Evolutionary conservation across 2,113 vertebrate genomes (phyloP).

Genomic region (Gracilinanus agilis): DNA sequence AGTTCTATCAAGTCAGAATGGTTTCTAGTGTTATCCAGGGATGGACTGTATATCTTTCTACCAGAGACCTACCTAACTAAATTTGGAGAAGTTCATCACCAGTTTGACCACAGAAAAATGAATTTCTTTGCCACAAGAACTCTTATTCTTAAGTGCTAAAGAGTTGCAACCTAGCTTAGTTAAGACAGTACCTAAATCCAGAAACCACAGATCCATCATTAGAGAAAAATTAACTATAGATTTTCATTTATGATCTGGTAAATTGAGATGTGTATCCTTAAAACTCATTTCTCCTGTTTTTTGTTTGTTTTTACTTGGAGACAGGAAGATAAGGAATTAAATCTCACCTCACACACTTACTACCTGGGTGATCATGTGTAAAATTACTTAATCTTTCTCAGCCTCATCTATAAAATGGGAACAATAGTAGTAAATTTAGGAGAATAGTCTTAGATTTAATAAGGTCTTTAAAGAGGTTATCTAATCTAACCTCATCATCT

Average conservation of each 20-base stretch:
- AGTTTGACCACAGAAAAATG: background rate
- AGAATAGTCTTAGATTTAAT: too few species aligned
- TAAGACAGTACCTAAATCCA: background rate
- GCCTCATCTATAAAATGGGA: background rate
- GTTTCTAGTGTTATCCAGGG: background rate
- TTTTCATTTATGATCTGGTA: background rate
- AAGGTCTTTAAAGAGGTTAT: too few species aligned
- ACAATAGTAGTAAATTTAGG: background rate
- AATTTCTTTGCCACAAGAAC: background rate
- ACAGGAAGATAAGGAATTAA: background rate
- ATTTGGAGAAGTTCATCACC: background rate
- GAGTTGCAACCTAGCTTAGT: background rate
- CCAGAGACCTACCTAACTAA: background rate
- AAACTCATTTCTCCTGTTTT: background rate
- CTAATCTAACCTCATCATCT: too few species aligned
- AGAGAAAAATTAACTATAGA: background rate
- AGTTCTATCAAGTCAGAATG: background rate
- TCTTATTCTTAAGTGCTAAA: background rate
- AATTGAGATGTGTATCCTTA: background rate
- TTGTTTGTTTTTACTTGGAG: background rate
- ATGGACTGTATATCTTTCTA: background rate
- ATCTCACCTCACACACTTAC: background rate
- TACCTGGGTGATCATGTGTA: background rate
- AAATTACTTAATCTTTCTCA: background rate
- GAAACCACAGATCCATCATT: background rate